Conservation (phyloP, 2,797 vertebrate species). For the Anas flavirostris region DNA sequence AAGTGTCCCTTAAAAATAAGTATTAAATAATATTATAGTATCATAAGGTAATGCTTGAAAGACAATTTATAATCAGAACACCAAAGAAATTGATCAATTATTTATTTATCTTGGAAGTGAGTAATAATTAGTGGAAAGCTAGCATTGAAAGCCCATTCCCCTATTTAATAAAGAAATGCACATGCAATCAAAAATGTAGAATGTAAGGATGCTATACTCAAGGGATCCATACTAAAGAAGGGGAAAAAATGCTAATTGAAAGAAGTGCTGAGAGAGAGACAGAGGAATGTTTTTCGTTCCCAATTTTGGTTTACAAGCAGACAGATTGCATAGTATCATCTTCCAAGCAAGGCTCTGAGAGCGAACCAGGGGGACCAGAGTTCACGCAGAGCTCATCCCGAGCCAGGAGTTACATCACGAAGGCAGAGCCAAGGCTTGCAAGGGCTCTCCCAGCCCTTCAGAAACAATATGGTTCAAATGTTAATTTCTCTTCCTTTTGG, state of each 20-base stretch:
- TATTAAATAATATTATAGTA: not conserved
- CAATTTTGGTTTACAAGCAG: slow-evolving; percentile 33
- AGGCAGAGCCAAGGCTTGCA: not conserved
- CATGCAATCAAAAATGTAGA: slow-evolving; percentile 21
- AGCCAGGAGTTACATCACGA: not conserved
- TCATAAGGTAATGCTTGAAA: slow-evolving; percentile 8
- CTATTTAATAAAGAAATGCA: slow-evolving; percentile 17
- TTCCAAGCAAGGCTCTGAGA: not conserved
- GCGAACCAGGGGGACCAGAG: not conserved
- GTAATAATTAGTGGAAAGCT: slow-evolving; percentile 47
- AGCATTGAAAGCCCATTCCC: not conserved
- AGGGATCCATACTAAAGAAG: slow-evolving; percentile 28
- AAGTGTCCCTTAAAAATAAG: not conserved
- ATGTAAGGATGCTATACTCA: slow-evolving; percentile 21
- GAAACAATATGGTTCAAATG: slow-evolving; percentile 68
- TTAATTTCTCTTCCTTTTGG: slow-evolving; percentile 74
- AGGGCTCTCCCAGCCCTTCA: slow-evolving; percentile 41
- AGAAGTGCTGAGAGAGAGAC: not conserved
- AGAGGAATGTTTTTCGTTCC: not conserved
- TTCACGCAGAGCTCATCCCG: not conserved
- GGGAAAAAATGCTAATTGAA: slow-evolving; percentile 33
- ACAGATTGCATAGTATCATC: not conserved
- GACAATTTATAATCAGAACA: slow-evolving; percentile 18
- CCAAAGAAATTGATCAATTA: slow-evolving; percentile 44
- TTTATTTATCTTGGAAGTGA: slow-evolving; percentile 48